Conservation (phyloP, 2,888 invertebrate genomes). For the Ditylenchus weischeri region DNA sequence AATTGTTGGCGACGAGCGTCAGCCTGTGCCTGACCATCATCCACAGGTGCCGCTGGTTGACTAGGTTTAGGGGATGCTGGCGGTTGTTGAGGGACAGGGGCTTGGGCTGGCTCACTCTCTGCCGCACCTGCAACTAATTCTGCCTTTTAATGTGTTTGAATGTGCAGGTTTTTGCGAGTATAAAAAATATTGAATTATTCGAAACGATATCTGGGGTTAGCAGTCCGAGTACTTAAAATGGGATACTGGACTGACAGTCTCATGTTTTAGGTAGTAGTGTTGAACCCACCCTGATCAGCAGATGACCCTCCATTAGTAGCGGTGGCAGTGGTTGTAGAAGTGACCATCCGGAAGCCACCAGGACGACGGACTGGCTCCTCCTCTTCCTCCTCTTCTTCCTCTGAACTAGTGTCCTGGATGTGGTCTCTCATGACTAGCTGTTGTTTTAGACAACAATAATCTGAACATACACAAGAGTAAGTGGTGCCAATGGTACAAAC, state of each 20-base stretch:
- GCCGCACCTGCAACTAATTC: too few relatives aligned
- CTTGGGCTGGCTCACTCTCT: not conserved
- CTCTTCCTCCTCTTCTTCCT: slow-evolving; percentile 15
- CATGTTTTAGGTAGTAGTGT: too few relatives aligned
- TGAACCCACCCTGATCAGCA: too few relatives aligned
- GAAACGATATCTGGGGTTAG: too few relatives aligned
- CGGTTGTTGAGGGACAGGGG: not conserved
- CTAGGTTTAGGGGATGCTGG: not conserved
- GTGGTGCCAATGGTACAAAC: too few relatives aligned
- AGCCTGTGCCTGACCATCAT: slow-evolving; percentile 1
- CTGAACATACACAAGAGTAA: too few relatives aligned
- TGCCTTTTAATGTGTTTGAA: too few relatives aligned
- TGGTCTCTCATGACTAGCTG: not conserved
- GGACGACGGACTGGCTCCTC: slow-evolving; percentile 7
- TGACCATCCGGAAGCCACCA: slow-evolving; percentile 12
- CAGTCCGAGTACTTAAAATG: too few relatives aligned
- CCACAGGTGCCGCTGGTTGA: not conserved
- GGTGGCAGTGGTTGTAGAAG: not conserved
- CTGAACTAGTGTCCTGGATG: slow-evolving; percentile 9
- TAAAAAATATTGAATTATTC: too few relatives aligned
- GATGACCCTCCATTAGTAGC: not conserved
- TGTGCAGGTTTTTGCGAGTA: too few relatives aligned
- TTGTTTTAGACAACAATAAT: too few relatives aligned
- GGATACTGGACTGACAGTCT: too few relatives aligned
- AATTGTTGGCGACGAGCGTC: slow-evolving; percentile 15